phyloP scores from a whole-genome alignment of 2,113 vertebrate genomes.

The Plotosus lineatus region DNA sequence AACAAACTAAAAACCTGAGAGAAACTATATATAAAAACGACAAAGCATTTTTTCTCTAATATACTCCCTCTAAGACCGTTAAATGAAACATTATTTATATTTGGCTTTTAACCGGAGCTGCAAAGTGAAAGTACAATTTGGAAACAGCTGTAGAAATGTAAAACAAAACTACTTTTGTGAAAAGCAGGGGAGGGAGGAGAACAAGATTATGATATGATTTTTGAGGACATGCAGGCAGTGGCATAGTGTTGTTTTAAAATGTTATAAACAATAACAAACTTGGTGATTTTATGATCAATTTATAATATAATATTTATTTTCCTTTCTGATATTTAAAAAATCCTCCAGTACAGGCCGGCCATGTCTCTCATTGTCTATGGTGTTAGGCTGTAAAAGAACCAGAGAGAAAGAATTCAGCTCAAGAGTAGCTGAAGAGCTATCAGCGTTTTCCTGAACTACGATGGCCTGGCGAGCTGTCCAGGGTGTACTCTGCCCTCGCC shows the following conservation, averaged over 20 bases:
- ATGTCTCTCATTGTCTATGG: no score
- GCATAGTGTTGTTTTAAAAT: not conserved
- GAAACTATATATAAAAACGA: not conserved
- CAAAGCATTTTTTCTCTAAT: not conserved
- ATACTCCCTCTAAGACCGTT: not conserved
- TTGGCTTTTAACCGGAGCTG: not conserved
- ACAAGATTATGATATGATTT: not conserved
- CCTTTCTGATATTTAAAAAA: not conserved
- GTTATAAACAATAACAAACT: not conserved
- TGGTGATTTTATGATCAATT: not conserved
- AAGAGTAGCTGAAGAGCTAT: no score
- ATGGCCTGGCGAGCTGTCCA: no score
- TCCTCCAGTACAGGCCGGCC: no score
- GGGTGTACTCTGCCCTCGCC: no score
- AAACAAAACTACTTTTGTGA: not conserved
- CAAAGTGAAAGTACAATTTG: not conserved
- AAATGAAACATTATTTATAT: not conserved
- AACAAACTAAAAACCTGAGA: not conserved
- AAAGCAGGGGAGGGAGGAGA: not conserved
- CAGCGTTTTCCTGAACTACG: no score
- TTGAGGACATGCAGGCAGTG: not conserved
- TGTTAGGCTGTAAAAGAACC: no score
- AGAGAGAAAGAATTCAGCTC: no score
- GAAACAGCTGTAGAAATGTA: not conserved
- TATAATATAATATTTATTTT: not conserved